Evolutionary conservation across 2,888 invertebrate species (phyloP), one percentile per base, ranked within the genome.

Genomic region (Cephus runcator): DNA sequence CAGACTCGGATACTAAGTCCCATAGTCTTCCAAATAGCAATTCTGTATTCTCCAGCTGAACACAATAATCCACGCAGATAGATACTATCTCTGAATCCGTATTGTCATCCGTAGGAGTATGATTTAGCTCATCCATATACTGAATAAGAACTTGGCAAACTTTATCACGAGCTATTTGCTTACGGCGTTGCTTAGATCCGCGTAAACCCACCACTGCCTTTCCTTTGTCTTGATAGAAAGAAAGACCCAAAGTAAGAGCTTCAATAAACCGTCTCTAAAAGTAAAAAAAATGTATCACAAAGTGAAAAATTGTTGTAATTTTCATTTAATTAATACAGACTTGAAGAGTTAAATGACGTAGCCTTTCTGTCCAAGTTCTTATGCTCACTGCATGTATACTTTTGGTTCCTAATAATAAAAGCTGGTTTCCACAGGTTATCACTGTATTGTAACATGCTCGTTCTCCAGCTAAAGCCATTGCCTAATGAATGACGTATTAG

Each of bases 401-500:
- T 83, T 93, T 93, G 4, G 93, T 95, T 6, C 97, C 97, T 75
- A 96, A 92, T 75, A 96, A 88, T 76, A 96, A 91, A 78, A 96
- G 91, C 89, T 96, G 96, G 79, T 94, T 94, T 73, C 94, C 94
- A 86, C 94, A 94, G 84, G 94, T 94, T 69, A 94, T 93, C 75
- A 96, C 92, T 78, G 96, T 95, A 88, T 96, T 95, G 88, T 96
- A 96, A 88, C 96, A 96, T 0, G 96, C 96, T 81, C 94, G 92
- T 91, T 96, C 95, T 12, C 95, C 96, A 76, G 95, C 95, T 81
- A 94, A 91, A 0, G 96, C 95, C 94, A 97, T 93, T 15, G 96
- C 96, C 90, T 94, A 73, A 69, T 56, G 56, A 56, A 56, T 15
- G 1, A 23, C 23, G 23, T 56, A 56, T 56, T 56, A 23, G 23